Percentiles rank a stretch among this genome's conserved stretches.
phyloP scores from a whole-genome alignment of 2,113 vertebrate species.

The Lophura nycthemera region DNA sequence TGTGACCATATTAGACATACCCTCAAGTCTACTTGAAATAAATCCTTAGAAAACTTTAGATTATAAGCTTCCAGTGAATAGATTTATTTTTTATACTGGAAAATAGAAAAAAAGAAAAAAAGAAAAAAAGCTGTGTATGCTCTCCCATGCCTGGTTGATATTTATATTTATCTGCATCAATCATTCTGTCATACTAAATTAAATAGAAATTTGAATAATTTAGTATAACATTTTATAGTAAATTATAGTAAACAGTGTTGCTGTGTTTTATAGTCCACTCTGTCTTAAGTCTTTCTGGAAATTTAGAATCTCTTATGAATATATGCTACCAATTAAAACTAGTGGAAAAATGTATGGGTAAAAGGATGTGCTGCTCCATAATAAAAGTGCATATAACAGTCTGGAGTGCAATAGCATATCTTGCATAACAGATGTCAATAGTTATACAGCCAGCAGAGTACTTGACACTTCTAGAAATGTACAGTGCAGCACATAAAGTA shows the following conservation, averaged over 20 bases:
- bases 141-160: not conserved
- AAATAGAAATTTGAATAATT: not conserved
- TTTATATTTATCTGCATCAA: not conserved
- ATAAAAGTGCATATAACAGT: not conserved
- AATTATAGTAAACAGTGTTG: not conserved
- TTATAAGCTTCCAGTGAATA: not conserved
- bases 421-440: not conserved
- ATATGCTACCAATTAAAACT: not conserved
- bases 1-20: not conserved
- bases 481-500: not conserved
- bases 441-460: not conserved
- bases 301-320: not conserved
- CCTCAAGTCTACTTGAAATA: not conserved
- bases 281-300: not conserved
- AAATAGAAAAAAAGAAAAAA: not conserved
- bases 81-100: not conserved
- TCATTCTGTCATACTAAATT: not conserved
- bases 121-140: not conserved
- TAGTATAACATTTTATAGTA: not conserved
- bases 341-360: not conserved
- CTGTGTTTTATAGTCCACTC: not conserved
- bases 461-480: not conserved
- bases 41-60: not conserved
- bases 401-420: accelerated
- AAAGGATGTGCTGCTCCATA: not conserved